phyloP scores from a whole-genome alignment of 2,888 invertebrate species.

The Rutpela maculata region DNA sequence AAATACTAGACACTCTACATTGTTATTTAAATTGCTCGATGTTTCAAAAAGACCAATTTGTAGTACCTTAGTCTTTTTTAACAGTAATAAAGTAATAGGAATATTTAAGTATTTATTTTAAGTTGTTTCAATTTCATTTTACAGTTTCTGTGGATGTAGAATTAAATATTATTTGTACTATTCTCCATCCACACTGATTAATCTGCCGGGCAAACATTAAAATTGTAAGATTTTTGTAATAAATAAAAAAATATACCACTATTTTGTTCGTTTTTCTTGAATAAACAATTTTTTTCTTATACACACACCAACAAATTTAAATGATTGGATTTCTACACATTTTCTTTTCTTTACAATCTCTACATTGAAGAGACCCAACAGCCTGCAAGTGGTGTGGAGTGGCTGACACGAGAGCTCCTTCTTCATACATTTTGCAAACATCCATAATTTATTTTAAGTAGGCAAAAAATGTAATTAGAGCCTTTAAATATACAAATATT shows the following conservation, averaged over 20 bases:
- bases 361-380: too few species aligned
- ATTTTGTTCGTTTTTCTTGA: neutral
- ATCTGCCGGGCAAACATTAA: neutral
- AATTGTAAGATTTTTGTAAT: neutral
- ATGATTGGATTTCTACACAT: too few species aligned
- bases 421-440: too few species aligned
- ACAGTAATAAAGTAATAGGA: neutral
- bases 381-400: too few species aligned
- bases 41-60: conserved; percentile 3
- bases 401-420: too few species aligned
- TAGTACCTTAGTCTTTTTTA: conserved; percentile 1
- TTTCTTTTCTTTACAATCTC: too few species aligned
- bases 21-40: neutral
- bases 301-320: too few species aligned
- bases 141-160: neutral
- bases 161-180: neutral
- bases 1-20: neutral
- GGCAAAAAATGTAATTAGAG: too few species aligned
- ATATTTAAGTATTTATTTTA: conserved; percentile 1
- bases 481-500: too few species aligned
- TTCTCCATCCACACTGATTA: neutral
- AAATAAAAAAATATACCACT: neutral
- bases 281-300: too few species aligned
- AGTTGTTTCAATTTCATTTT: neutral
- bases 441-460: too few species aligned